Conservation (phyloP, 2,797 vertebrate genomes). For the Steatocranus sp. region DNA sequence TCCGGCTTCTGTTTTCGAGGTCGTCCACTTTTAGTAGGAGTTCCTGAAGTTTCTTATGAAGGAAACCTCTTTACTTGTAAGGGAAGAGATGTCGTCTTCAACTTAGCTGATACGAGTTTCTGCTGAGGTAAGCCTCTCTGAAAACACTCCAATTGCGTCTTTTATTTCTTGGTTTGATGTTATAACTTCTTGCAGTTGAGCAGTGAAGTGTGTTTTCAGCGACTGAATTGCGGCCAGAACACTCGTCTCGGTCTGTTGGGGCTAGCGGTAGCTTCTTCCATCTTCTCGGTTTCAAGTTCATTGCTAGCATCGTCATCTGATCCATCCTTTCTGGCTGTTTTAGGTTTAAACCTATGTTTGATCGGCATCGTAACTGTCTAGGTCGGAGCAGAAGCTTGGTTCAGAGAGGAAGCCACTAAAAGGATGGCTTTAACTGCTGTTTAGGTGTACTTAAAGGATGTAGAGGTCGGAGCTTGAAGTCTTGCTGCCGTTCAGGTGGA, state of each 20-base stretch:
- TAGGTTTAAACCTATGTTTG: neutral
- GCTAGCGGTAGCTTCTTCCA: neutral
- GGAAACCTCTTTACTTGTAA: neutral
- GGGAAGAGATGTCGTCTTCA: neutral
- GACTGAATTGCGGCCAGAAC: neutral
- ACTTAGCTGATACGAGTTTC: accelerated
- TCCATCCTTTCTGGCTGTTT: neutral
- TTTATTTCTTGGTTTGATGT: neutral
- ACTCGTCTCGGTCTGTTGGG: neutral
- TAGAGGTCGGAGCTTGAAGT: neutral
- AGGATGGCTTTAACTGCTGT: neutral
- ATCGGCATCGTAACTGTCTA: neutral
- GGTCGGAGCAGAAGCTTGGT: accelerated
- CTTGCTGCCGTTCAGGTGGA: neutral
- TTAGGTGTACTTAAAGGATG: neutral
- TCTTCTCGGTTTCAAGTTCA: neutral
- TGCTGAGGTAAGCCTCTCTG: neutral
- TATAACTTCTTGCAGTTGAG: neutral
- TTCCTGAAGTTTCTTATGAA: neutral
- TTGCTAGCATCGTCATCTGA: neutral
- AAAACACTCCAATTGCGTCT: neutral
- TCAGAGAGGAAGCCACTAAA: neutral
- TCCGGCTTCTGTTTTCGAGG: neutral
- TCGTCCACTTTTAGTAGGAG: neutral
- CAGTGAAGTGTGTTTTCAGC: neutral